Evolutionary conservation across 2,797 vertebrate species (phyloP), one percentile per base, ranked within the genome.

Genomic region (Adelosebastes latens): DNA sequence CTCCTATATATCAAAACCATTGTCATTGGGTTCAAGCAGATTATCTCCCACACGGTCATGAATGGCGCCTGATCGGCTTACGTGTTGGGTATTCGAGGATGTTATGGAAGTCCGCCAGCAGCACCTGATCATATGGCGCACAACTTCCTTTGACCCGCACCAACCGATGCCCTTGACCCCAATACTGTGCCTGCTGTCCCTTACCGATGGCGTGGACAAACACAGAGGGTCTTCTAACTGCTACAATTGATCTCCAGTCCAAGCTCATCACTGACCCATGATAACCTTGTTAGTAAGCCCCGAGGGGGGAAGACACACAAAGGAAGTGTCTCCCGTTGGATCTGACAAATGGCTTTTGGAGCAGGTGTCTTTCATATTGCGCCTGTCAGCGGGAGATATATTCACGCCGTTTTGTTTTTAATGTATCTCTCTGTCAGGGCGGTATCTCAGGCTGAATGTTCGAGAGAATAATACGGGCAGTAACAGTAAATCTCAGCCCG

Each of bases 41-140:
- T 95, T 92, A 94, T 87, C 83, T 83, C 82, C 75, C 60, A 80
- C 70, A 86, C 63, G 34, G 77, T 72, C 75, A 80, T 74, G 83
- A 88, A 86, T 64, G 75, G 72, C 59, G 82, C 66, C 72, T 91
- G 86, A 93, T 93, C 91, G 66, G 92, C 92, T 93, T 94, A 93
- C 83, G 77, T 52, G 61, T 62, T 46, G 72, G 75, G 71, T 84
- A 76, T 90, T 85, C 77, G 69, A 73, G 61, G 74, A 75, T 74
- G 75, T 85, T 56, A 73, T 20, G 31, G 60, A 69, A 58, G 58
- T 62, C 52, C 56, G 55, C 52, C 56, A 61, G 25, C 16, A 81
- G 63, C 75, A 80, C 81, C 85, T 87, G 82, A 85, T 93, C 84
- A 87, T 81, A 85, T 62, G 71, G 62, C 18, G 12, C 11, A 18